Evolutionary conservation across 2,888 invertebrate species (phyloP), one percentile per base, ranked within the genome.

Genomic region (Orthosia cruda): DNA sequence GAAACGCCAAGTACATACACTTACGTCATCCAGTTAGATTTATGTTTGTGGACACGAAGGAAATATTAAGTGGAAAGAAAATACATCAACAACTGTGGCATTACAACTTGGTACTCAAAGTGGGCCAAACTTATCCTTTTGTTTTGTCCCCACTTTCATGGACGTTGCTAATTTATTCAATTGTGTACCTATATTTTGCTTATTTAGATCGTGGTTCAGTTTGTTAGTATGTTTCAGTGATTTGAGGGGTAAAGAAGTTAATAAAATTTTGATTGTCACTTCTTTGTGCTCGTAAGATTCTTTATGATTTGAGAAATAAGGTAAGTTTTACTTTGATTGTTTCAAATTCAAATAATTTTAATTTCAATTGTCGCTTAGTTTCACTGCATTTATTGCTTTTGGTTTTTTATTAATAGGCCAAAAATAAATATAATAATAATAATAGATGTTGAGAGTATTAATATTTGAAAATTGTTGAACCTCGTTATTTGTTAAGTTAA

Each of bases 71-170:
- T 79, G 74, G 61, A 78, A 79, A 83, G 64, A 84, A 87, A 77
- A 77, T 81, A 77, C 71, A 85, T 78, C 74, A 71, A 73, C 67
- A 71, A 80, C 80, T 62, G 61, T 74, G 40, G 76, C 72, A 57
- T 66, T 58, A 86, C 77, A 87, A 87, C 87, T 88, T 85, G 78
- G 70, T 77, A 83, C 86, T 85, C 80, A 83, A 81, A 80, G 78
- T 77, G 77, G 68, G 58, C 71, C 84, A 63, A 87, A 88, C 81
- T 88, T 81, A 73, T 83, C 72, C 77, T 64, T 81, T 83, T 86
- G 76, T 83, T 73, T 78, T 67, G 63, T 70, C 64, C 62, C 71
- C 71, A 65, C 74, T 82, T 81, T 71, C 63, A 67, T 58, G 64
- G 73, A 75, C 64, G 71, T 54, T 81, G 73, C 57, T 85, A 80